phyloP scores from a whole-genome alignment of 2,113 vertebrate genomes.

The Burhinus bistriatus region DNA sequence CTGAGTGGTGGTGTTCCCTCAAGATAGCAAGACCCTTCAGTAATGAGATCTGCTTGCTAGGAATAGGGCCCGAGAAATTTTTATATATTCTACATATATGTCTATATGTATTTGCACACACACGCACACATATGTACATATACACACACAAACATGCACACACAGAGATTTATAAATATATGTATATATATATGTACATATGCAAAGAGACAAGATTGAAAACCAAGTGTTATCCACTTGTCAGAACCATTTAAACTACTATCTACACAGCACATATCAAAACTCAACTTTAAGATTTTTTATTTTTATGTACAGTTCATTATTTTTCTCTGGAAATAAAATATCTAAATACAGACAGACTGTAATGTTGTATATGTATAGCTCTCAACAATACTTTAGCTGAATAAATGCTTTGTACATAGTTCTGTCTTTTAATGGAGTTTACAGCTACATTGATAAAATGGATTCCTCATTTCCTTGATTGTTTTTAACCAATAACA shows the following conservation, averaged over 20 bases:
- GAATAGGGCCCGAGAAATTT: not conserved
- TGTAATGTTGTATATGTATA: conserved; percentile 90
- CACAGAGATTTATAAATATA: not conserved
- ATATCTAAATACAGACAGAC: conserved; percentile 90
- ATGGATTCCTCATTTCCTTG: conserved; percentile 84
- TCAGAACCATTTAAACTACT: conserved; percentile 69
- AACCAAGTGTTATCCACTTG: not conserved
- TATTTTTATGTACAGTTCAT: conserved; percentile 91
- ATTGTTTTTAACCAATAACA: conserved; percentile 89
- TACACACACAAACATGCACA: not conserved
- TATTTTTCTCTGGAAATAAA: conserved; percentile 86
- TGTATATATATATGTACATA: not conserved
- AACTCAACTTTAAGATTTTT: conserved; percentile 87
- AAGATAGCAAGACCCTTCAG: not conserved
- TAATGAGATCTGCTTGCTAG: not conserved
- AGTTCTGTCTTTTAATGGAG: conserved; percentile 87
- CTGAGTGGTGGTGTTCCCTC: rapidly evolving
- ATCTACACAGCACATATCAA: conserved; percentile 77
- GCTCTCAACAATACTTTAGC: conserved; percentile 83
- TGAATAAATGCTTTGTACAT: conserved; percentile 94
- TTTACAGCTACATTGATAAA: conserved; percentile 94
- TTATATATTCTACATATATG: not conserved
- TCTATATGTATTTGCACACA: not conserved
- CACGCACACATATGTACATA: not conserved
- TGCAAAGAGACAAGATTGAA: conserved; percentile 23